Conservation (phyloP, 2,888 invertebrate species). For the Periphyllus acericola region DNA sequence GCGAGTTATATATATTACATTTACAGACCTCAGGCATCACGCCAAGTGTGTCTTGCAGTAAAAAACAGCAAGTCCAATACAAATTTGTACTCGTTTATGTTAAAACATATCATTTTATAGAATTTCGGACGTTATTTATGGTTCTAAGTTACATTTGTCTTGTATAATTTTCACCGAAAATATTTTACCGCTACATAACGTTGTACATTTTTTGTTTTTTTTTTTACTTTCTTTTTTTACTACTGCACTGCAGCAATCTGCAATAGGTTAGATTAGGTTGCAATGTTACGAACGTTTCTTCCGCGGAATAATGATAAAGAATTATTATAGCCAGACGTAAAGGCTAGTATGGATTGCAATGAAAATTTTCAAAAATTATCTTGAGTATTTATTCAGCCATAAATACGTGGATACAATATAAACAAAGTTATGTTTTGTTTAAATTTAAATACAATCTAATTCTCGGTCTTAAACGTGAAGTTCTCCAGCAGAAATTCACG, state of each 20-base stretch:
- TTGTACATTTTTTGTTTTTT: background rate
- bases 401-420: background rate
- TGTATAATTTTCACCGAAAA: background rate
- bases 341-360: background rate
- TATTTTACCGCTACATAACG: background rate
- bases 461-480: background rate
- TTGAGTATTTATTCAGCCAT: background rate
- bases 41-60: background rate
- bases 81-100: conserved; percentile 2
- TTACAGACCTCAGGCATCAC: conserved; percentile 1
- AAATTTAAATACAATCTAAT: background rate
- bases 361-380: background rate
- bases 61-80: background rate
- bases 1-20: background rate
- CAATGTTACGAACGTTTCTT: background rate
- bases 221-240: background rate
- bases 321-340: background rate
- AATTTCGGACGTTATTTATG: background rate
- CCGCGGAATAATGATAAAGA: background rate
- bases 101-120: background rate
- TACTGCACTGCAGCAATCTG: background rate
- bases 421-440: background rate
- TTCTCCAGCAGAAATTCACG: background rate
- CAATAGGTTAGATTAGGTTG: background rate
- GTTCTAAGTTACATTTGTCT: background rate